Evolutionary conservation across 2,888 invertebrate species (phyloP).

Genomic region (Diaprepes abbreviatus): DNA sequence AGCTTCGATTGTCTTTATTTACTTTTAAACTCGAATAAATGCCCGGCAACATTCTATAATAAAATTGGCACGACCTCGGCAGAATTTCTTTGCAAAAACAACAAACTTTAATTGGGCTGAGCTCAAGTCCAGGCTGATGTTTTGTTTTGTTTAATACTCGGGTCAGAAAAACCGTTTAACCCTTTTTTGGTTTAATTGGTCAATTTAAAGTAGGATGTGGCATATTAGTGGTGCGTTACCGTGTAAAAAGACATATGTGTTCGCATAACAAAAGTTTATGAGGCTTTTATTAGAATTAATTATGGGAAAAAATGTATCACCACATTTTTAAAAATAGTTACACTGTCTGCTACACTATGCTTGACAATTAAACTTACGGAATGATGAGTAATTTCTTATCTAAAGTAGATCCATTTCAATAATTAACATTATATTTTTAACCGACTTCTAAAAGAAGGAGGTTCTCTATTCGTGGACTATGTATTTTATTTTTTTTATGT

Average conservation of each 20-base stretch:
- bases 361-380: too few species aligned
- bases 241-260: conserved; percentile 3
- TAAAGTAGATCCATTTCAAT: too few species aligned
- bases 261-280: neutral
- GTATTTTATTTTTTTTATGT: too few species aligned
- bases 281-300: neutral
- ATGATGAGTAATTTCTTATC: too few species aligned
- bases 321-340: neutral
- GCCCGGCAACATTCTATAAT: conserved; percentile 2
- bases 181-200: conserved; percentile 11
- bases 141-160: conserved; percentile 17
- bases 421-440: too few species aligned
- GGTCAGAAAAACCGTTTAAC: conserved; percentile 22
- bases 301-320: neutral
- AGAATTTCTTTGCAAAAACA: conserved; percentile 12
- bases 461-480: too few species aligned
- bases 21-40: neutral
- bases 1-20: neutral
- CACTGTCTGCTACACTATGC: too few species aligned
- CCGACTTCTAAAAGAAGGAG: too few species aligned
- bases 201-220: conserved; percentile 19
- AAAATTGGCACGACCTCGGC: conserved; percentile 4
- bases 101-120: conserved; percentile 11
- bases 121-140: conserved; percentile 3
- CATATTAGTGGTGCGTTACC: conserved; percentile 10